Evolutionary conservation across 1,140 invertebrate genomes (phyloP).

Genomic region (Arctopsyche grandis): DNA sequence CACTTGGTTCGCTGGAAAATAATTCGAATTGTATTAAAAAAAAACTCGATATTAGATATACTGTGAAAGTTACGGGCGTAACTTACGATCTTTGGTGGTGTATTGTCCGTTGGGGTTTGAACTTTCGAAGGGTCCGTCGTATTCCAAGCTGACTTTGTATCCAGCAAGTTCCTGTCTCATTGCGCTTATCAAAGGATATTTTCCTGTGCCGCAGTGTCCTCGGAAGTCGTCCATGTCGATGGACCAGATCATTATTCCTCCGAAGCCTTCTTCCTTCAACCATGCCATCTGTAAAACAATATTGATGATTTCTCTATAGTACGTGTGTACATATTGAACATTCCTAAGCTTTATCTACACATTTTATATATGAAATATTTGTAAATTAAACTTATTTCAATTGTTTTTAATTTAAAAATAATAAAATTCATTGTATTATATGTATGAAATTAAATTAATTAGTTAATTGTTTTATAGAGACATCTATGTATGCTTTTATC

Average conservation of each 20-base stretch:
- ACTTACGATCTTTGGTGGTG: constrained; percentile 87
- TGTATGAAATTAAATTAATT: background rate
- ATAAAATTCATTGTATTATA: no score
- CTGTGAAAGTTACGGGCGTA: background rate
- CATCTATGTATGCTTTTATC: background rate
- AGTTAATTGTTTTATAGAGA: background rate
- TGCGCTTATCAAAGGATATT: constrained; percentile 89
- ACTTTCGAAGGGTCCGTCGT: constrained; percentile 86
- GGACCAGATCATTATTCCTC: constrained; percentile 98
- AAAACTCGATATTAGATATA: background rate
- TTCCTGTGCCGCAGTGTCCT: constrained; percentile 88
- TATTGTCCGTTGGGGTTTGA: constrained; percentile 77
- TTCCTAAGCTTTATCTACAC: no score
- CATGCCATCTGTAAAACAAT: constrained; percentile 81
- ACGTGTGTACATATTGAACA: no score
- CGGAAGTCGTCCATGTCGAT: constrained; percentile 96
- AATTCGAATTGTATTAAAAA: background rate
- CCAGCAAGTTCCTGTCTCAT: constrained; percentile 86
- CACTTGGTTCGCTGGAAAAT: constrained; percentile 81
- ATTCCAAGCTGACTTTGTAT: constrained; percentile 87
- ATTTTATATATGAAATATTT: background rate
- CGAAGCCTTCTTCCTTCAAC: constrained; percentile 93
- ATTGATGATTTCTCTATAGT: background rate
- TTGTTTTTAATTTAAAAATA: background rate
- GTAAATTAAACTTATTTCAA: no score